Percentiles rank a stretch among this genome's conserved stretches.
Conservation (phyloP, 2,888 invertebrate species). For the Ecliptopera silaceata region DNA sequence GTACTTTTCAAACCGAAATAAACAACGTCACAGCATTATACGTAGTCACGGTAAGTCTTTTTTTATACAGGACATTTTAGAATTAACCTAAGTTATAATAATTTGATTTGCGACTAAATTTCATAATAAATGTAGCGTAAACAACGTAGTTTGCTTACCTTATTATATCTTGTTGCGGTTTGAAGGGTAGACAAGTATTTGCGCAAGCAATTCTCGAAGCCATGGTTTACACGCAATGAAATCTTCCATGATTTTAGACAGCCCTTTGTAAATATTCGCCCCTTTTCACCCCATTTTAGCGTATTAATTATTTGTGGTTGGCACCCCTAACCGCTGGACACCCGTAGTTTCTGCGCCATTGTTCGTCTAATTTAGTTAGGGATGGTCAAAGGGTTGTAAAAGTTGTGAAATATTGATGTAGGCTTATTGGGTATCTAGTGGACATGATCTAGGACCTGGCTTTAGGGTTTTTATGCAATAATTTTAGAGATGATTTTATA, state of each 20-base stretch:
- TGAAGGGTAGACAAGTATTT: too few relatives aligned
- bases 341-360: constrained; percentile 22
- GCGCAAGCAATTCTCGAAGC: neutral
- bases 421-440: neutral
- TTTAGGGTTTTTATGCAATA: too few relatives aligned
- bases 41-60: too few relatives aligned
- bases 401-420: neutral
- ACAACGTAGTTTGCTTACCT: too few relatives aligned
- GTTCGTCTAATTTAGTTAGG: constrained; percentile 18
- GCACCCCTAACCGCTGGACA: constrained; percentile 15
- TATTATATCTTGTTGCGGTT: neutral
- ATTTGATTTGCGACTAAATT: too few relatives aligned
- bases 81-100: too few relatives aligned
- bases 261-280: constrained; percentile 4
- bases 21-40: too few relatives aligned
- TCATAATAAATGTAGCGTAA: too few relatives aligned
- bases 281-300: constrained; percentile 5
- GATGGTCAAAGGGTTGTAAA: constrained; percentile 6
- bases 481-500: too few relatives aligned
- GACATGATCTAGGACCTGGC: too few relatives aligned
- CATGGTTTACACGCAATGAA: constrained; percentile 11
- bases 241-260: constrained; percentile 8
- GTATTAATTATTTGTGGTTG: constrained; percentile 22
- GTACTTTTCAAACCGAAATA: too few relatives aligned
- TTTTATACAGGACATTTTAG: too few relatives aligned